Percentiles rank a stretch among this genome's conserved stretches.
Evolutionary conservation across 2,888 invertebrate species (phyloP).

Genomic region (Pheosia tremula): DNA sequence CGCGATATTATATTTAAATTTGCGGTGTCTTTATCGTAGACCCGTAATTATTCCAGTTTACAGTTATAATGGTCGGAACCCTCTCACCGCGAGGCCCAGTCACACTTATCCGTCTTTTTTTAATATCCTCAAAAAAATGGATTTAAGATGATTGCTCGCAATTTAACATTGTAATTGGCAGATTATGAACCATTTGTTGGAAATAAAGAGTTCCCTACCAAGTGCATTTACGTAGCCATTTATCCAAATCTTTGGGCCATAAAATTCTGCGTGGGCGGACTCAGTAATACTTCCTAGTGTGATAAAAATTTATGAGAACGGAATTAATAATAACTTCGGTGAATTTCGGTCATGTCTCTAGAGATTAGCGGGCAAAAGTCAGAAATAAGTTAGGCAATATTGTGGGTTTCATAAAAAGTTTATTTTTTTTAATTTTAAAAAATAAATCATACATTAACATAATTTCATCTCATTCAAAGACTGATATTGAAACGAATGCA

Average conservation of each 20-base stretch:
- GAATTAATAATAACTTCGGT: constrained; percentile 26
- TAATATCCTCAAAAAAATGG: background rate
- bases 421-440: background rate
- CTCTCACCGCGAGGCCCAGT: too few relatives aligned
- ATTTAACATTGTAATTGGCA: background rate
- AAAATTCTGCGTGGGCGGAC: background rate
- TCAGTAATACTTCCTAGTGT: background rate
- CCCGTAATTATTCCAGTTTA: too few relatives aligned
- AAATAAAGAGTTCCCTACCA: background rate
- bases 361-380: constrained; percentile 28
- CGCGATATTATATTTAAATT: too few relatives aligned
- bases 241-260: background rate
- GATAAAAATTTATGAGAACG: constrained; percentile 19
- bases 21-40: too few relatives aligned
- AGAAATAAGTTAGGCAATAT: constrained; percentile 41
- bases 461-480: background rate
- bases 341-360: constrained; percentile 24
- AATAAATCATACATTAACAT: background rate
- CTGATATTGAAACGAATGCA: background rate
- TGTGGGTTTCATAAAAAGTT: constrained; percentile 12
- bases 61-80: too few relatives aligned
- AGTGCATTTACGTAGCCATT: background rate
- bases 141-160: background rate
- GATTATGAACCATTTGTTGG: background rate
- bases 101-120: too few relatives aligned